Conservation (phyloP, 2,113 vertebrate species). For the Anoplopoma fimbria region DNA sequence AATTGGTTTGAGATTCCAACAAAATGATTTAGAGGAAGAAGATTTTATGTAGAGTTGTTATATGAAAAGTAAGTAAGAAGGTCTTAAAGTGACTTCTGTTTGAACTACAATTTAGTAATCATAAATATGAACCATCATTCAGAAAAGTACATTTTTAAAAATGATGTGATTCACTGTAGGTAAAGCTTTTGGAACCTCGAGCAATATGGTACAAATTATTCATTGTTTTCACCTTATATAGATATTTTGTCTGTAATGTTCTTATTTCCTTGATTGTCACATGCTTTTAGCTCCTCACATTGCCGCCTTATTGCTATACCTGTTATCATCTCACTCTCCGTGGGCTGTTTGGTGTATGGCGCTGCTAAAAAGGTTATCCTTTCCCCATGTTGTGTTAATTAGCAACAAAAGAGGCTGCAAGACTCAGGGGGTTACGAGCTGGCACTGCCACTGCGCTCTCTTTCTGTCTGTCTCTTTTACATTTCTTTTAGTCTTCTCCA, state of each 20-base stretch:
- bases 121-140: neutral
- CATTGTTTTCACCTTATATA: neutral
- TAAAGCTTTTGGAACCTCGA: neutral
- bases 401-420: conserved; percentile 59
- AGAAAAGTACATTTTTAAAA: neutral
- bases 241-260: neutral
- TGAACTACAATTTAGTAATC: neutral
- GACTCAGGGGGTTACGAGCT: conserved; percentile 27
- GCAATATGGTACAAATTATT: neutral
- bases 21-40: neutral
- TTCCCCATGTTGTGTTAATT: conserved; percentile 75
- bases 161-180: neutral
- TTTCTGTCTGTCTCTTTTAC: conserved; percentile 35
- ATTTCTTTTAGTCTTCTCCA: conserved; percentile 33
- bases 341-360: conserved; percentile 19
- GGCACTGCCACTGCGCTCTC: conserved; percentile 17
- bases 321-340: conserved; percentile 35
- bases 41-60: neutral
- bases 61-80: no score
- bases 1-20: neutral
- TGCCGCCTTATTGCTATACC: neutral
- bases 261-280: conserved; percentile 5
- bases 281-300: conserved; percentile 9
- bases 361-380: conserved; percentile 61
- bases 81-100: neutral